Evolutionary conservation across 2,888 invertebrate species (phyloP), one percentile per base, ranked within the genome.

Genomic region (Marronus borbonicus): DNA sequence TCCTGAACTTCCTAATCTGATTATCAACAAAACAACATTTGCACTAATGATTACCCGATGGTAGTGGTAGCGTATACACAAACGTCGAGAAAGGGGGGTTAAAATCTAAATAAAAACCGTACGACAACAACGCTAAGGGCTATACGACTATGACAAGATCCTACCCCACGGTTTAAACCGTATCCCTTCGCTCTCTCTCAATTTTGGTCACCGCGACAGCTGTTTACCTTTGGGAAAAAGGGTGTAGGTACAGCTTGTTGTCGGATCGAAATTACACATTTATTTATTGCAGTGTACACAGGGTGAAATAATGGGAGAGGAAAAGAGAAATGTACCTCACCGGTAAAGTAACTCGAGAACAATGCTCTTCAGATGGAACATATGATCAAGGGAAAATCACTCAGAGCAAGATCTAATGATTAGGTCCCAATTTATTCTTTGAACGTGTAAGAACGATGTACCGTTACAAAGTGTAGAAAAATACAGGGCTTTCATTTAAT

Each of bases 11-110:
- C 64, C 52, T 69, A 77, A 77, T 69, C 62, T 66, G 62, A 58
- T 77, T 70, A 77, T 77, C 62, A 52, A 74, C 72, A 72, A 72
- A 76, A 72, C 62, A 80, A 76, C 78, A 80, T 78, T 78, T 78
- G 76, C 76, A 68, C 72, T 75, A 80, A 76, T 74, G 76, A 80
- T 78, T 78, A 78, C 77, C 74, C 72, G 36, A 8, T 12, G 36
- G 44, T 12, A 44, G 44, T 44, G 8, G 44, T 20, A 58, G 55
- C 55, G 24, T 36, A 20, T 39, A 72, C 20, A 60, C 55, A 36
- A 31, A 24, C 55, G 8, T 36, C n/a, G 8, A 8, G 31, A 39
- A 39, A 20, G 50, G 50, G 24, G 72, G 44, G 72, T 72, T 60
- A 72, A 72, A 55, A 58, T 72, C 58, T 55, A 72, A 72, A 72